Percentiles rank a stretch among this genome's conserved stretches.
These are phyloP conservation scores for Agrochola macilenta DNA, from an alignment of 2,888 invertebrate genomes.

Conservation along the genomic window DNA sequence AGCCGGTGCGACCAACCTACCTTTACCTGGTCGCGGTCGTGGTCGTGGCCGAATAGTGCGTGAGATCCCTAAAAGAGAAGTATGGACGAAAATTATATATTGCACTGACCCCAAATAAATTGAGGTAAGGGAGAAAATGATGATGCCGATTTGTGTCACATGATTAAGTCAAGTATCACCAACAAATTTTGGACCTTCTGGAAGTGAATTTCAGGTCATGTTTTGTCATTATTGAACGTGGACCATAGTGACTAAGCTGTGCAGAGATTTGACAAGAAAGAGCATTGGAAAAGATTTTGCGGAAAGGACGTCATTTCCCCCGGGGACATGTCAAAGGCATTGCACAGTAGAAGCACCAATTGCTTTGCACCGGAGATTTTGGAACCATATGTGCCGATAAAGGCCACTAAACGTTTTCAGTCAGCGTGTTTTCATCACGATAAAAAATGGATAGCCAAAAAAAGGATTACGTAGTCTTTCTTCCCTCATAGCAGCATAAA, in stretches of 20 bases:
- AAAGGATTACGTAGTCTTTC: background rate
- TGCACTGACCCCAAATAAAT: too few species aligned
- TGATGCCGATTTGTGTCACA: background rate
- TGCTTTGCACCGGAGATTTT: background rate
- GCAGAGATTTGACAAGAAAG: background rate
- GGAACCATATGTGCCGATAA: slow-evolving; percentile 1
- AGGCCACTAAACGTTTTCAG: background rate
- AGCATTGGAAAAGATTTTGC: background rate
- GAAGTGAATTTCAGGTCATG: background rate
- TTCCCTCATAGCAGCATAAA: background rate
- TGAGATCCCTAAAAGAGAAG: too few species aligned
- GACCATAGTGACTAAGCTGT: background rate
- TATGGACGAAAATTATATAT: too few species aligned
- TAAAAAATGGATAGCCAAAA: background rate
- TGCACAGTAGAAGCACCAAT: slow-evolving; percentile 7
- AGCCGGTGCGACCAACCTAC: too few species aligned
- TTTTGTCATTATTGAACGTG: background rate
- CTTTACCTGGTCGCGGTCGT: too few species aligned
- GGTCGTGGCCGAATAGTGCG: too few species aligned
- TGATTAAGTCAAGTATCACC: too few species aligned
- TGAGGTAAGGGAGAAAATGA: too few species aligned
- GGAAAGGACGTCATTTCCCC: slow-evolving; percentile 8
- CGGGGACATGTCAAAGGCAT: slow-evolving; percentile 19
- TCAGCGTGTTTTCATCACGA: background rate
- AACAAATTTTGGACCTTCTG: background rate